Evolutionary conservation across 2,797 vertebrate genomes (phyloP).

Genomic region (Enteromius thamalakanensis): DNA sequence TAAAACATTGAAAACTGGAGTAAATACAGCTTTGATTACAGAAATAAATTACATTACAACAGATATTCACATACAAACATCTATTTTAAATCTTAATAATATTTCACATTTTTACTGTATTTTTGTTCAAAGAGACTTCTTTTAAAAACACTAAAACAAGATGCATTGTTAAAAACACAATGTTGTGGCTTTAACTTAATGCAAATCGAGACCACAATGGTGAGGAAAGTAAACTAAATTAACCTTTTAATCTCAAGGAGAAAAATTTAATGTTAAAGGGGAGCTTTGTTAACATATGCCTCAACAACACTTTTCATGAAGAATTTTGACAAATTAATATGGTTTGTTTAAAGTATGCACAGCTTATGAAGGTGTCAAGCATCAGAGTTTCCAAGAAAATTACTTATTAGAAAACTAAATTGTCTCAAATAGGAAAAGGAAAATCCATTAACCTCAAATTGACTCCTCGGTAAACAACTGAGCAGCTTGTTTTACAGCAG

Average conservation of each 20-base stretch:
- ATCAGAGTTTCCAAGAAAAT: conserved; percentile 15
- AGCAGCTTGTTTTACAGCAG: conserved; percentile 12
- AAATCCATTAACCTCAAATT: conserved; percentile 48
- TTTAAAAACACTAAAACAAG: neutral
- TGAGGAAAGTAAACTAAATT: neutral
- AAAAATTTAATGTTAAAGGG: neutral
- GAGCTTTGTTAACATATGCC: neutral
- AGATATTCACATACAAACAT: neutral
- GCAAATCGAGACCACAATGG: neutral
- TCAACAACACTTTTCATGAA: neutral
- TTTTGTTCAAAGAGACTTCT: neutral
- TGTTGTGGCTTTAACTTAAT: conserved; percentile 1
- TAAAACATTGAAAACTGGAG: neutral
- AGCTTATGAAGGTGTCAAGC: conserved; percentile 9
- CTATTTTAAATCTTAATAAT: neutral
- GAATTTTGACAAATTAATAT: neutral
- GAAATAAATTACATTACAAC: neutral
- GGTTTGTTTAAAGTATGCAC: conserved; percentile 19
- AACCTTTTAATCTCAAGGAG: neutral
- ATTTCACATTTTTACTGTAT: neutral
- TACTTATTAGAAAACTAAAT: conserved; percentile 44
- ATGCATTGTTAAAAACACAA: neutral
- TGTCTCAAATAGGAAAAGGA: conserved; percentile 35
- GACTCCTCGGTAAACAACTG: conserved; percentile 47
- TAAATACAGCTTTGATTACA: neutral